Percentiles rank a stretch among this genome's conserved stretches.
Evolutionary conservation across 1,140 invertebrate species (phyloP).

Genomic region (Drosophila nigrodunni): DNA sequence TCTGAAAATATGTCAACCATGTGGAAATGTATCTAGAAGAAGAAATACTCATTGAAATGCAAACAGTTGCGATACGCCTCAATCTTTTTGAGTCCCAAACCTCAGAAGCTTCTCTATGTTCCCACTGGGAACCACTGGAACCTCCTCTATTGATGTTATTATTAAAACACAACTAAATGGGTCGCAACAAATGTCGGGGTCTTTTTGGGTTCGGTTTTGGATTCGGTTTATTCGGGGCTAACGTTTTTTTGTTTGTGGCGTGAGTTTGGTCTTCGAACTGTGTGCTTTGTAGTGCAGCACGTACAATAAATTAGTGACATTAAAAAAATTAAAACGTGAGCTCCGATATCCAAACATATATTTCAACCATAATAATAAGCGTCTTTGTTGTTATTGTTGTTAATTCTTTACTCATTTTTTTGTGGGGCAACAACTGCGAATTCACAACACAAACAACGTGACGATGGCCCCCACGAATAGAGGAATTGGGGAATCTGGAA

Average conservation of each 20-base stretch:
- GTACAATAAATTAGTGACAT: conserved; percentile 82
- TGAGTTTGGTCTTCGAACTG: conserved; percentile 32
- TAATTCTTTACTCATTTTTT: neutral
- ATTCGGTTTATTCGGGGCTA: neutral
- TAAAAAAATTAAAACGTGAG: conserved; percentile 83
- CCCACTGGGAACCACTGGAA: conserved; percentile 1
- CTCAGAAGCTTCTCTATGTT: conserved; percentile 19
- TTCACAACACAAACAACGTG: conserved; percentile 77
- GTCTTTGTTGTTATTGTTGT: conserved; percentile 43
- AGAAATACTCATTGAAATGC: conserved; percentile 60
- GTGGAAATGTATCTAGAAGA: conserved; percentile 10
- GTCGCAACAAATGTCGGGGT: conserved; percentile 48
- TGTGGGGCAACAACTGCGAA: conserved; percentile 52
- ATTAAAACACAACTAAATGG: conserved; percentile 78
- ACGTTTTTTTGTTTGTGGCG: neutral
- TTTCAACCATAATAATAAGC: conserved; percentile 69
- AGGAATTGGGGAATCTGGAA: conserved; percentile 12
- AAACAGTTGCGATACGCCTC: conserved; percentile 45
- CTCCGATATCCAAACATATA: conserved; percentile 66
- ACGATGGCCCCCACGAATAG: conserved; percentile 36
- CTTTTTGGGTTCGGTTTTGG: neutral
- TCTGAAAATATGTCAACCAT: conserved; percentile 55
- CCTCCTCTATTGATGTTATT: conserved; percentile 59
- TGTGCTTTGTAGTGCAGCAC: conserved; percentile 79
- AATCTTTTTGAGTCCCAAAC: neutral